Evolutionary conservation across 2,797 vertebrate species (phyloP).

Genomic region (Myiotriccus ornatus): DNA sequence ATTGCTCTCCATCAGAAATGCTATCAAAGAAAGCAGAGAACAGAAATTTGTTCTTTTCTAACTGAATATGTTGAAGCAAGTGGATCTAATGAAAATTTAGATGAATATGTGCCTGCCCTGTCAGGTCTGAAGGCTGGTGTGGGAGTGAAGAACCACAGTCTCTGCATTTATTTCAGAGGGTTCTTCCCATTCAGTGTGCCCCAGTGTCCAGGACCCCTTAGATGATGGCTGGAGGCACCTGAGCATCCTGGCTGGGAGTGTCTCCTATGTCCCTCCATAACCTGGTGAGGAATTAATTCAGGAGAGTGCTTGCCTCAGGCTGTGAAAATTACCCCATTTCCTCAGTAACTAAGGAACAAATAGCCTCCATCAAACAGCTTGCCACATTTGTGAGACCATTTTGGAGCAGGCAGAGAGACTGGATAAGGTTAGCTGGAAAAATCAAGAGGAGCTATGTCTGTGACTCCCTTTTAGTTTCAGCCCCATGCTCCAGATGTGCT

Average conservation of each 20-base stretch:
- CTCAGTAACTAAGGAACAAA: background rate
- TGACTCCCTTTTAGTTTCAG: background rate
- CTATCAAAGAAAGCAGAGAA: background rate
- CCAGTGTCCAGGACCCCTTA: fast-evolving
- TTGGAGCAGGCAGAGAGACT: background rate
- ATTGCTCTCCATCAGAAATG: background rate
- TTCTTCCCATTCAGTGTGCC: background rate
- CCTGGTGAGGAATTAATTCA: background rate
- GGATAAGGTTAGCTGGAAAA: background rate
- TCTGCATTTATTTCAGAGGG: background rate
- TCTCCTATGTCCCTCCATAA: background rate
- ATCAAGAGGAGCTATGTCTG: background rate
- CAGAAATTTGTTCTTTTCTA: background rate
- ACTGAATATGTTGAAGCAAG: background rate
- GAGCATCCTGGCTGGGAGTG: background rate
- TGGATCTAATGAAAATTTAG: background rate
- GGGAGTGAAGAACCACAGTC: background rate
- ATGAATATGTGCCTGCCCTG: fast-evolving
- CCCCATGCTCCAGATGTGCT: fast-evolving
- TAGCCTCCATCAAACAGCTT: background rate
- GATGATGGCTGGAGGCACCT: background rate
- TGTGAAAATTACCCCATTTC: background rate
- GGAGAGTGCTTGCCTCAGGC: background rate
- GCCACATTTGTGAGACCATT: background rate
- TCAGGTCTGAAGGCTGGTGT: background rate